Evolutionary conservation across 2,113 vertebrate species (phyloP), one percentile per base, ranked within the genome.

Genomic region (Paracanthobrama guichenoti): DNA sequence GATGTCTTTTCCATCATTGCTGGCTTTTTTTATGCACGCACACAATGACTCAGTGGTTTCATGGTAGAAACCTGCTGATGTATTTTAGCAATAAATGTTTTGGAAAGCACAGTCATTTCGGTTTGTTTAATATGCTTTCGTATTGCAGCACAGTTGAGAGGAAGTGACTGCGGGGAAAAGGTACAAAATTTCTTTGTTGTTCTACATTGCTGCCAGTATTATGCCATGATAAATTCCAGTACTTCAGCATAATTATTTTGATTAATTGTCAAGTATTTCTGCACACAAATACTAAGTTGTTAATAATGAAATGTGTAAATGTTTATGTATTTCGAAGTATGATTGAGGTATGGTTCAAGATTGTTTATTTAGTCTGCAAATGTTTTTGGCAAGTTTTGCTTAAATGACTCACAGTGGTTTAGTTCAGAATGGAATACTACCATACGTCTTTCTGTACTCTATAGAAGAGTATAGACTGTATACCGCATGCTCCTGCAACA

Each of bases 51-150:
- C 42, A 60, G 66, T 84, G 39, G 26, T 48, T 83, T 75, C 20
- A 12, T 46, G 22, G 42, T 26, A 82, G 35, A 73, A 73, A 78
- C 31, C 9, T 31, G 84, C 72, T 88, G 82, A 82, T 55, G 44
- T 64, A 28, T 76, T 59, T 75, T 55, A 14, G 16, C 13, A 3
- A 26, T 14, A 4, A 0, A 31, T 26, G 3, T 73, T 16, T 74
- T 46, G 46, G 86, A 87, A 84, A 76, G 28, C 42, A 60, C 74
- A 24, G 66, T 87, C 66, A 85, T 69, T 64, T 55, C 16, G 50
- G 16, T 59, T 24, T 42, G 39, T 16, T 73, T 80, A 80, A 64
- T 64, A 24, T 71, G 53, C n/a, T 60, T 44, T 69, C 18, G 0
- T 44, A 28, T 83, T 46, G 69, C 50, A 59, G 48, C 31, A 35